Evolutionary conservation across 2,797 vertebrate species (phyloP).

Genomic region (Erethizon dorsatum): DNA sequence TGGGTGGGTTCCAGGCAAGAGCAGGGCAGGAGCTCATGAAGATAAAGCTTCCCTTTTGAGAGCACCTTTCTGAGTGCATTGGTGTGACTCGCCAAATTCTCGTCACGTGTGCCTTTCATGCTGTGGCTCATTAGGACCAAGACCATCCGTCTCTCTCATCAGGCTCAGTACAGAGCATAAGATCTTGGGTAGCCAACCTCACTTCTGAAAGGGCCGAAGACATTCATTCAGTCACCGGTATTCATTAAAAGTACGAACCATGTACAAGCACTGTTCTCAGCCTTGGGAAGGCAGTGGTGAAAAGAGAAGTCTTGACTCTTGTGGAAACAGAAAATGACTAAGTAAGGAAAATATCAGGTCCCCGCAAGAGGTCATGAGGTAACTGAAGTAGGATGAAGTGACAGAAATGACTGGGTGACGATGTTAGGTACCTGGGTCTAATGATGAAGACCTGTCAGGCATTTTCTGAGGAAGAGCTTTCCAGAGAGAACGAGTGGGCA

Average conservation of each 20-base stretch:
- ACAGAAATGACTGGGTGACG: not conserved
- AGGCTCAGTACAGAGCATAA: not conserved
- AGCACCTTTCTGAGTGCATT: too few species aligned
- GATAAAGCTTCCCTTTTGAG: not conserved
- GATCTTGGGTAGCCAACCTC: not conserved
- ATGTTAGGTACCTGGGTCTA: not conserved
- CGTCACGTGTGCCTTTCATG: not conserved
- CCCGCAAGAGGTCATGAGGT: not conserved
- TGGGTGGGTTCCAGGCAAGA: not conserved
- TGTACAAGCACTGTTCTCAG: not conserved
- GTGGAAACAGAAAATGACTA: not conserved
- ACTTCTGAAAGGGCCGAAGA: not conserved
- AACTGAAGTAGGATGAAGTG: not conserved
- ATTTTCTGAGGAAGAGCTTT: not conserved
- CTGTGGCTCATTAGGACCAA: not conserved
- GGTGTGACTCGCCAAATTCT: not conserved
- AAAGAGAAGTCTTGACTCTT: not conserved
- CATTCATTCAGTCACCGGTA: fast-evolving
- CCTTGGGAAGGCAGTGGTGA: not conserved
- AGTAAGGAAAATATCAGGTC: not conserved
- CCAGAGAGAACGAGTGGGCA: not conserved
- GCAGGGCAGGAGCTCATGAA: not conserved
- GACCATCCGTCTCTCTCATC: not conserved
- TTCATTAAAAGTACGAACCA: not conserved
- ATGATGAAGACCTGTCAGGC: not conserved